A percentile compares a stretch with the other conserved stretches of the same genome.
Conservation (phyloP, 1,140 invertebrate genomes). For the Pinna nobilis region DNA sequence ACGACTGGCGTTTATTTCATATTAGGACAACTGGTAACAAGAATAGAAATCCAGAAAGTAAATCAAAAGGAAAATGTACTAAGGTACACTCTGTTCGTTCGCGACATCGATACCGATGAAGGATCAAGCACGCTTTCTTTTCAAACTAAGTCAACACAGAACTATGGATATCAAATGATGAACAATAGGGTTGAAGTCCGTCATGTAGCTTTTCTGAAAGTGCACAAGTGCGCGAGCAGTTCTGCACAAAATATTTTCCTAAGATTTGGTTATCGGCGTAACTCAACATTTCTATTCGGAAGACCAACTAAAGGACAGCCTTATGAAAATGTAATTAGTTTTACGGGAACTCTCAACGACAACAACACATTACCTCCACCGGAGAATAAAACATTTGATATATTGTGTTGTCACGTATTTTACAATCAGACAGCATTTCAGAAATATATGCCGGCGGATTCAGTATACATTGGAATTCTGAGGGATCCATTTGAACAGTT, state of each 20-base stretch:
- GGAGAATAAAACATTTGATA: conserved; percentile 39
- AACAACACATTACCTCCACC: conserved; percentile 42
- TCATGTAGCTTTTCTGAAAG: conserved; percentile 42
- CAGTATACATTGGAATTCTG: conserved; percentile 47
- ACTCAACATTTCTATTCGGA: conserved; percentile 4
- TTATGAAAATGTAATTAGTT: conserved; percentile 42
- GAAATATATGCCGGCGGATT: conserved; percentile 42
- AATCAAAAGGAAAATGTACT: no score
- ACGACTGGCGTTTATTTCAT: no score
- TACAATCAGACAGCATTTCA: conserved; percentile 46
- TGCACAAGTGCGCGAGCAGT: conserved; percentile 75
- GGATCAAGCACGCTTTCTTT: no score
- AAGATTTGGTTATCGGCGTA: conserved; percentile 72
- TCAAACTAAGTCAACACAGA: no score
- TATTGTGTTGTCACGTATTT: conserved; percentile 47
- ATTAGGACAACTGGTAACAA: no score
- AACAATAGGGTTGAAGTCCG: no score
- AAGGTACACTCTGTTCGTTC: no score
- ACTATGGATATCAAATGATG: no score
- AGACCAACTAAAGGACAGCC: conserved; percentile 19
- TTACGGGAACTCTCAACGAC: background rate
- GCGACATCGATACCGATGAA: no score
- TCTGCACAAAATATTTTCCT: conserved; percentile 76
- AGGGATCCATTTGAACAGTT: conserved; percentile 49
- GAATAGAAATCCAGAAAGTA: no score